Conservation (phyloP, 2,113 vertebrate genomes). For the Xiphorhynchus elegans region DNA sequence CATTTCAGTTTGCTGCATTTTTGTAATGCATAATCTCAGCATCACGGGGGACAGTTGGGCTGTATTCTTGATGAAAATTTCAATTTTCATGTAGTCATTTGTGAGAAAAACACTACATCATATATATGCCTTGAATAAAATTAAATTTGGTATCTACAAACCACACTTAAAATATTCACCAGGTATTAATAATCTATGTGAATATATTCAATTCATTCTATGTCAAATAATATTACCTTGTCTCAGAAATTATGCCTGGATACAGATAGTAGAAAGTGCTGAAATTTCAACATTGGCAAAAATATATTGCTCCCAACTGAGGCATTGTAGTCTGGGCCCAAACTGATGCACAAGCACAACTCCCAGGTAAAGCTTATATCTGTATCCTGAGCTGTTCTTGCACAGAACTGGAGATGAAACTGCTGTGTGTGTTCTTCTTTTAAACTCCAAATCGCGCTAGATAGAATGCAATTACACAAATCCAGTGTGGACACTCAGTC, state of each 20-base stretch:
- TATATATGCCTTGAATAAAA: not conserved
- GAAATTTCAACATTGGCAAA: not conserved
- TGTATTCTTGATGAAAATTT: not conserved
- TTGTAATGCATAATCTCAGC: not conserved
- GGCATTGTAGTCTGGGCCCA: not conserved
- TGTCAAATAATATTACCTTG: not conserved
- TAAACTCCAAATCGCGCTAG: slow-evolving; percentile 4
- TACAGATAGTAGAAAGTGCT: not conserved
- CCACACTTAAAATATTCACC: not conserved
- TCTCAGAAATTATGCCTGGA: not conserved
- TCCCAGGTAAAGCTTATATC: not conserved
- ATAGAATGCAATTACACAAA: not conserved
- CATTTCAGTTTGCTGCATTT: not conserved
- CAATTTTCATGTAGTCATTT: not conserved
- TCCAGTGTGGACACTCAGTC: not conserved
- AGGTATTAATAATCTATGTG: not conserved
- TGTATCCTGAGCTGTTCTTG: not conserved
- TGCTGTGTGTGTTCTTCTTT: not conserved
- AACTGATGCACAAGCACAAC: not conserved
- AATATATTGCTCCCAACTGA: not conserved
- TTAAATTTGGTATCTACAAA: not conserved
- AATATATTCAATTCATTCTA: not conserved
- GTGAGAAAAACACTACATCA: not conserved
- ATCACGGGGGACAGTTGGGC: not conserved
- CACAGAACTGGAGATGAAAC: not conserved